phyloP scores from a whole-genome alignment of 2,888 invertebrate species.

The Caenorhabditis japonica region DNA sequence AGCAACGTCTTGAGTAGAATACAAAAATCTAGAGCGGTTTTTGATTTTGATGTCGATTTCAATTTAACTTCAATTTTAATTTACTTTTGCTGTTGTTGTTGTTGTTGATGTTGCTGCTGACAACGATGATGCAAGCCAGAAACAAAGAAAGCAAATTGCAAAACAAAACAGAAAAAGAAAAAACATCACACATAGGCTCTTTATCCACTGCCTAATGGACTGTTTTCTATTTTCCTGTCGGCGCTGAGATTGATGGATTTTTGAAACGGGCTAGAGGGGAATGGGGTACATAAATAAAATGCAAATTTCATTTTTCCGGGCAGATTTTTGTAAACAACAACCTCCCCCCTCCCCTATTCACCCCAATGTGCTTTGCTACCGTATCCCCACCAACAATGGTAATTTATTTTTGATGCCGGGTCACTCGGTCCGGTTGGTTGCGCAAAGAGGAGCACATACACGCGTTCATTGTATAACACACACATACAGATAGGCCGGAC shows the following conservation, averaged over 20 bases:
- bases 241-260: constrained; percentile 31
- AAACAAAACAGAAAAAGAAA: too few species aligned
- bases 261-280: constrained; percentile 16
- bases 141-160: too few species aligned
- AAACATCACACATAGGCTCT: too few species aligned
- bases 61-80: too few species aligned
- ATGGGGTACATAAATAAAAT: constrained; percentile 31
- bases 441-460: constrained; percentile 31
- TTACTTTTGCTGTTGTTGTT: too few species aligned
- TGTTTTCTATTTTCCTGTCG: constrained; percentile 9
- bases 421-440: constrained; percentile 41
- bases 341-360: background rate
- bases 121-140: constrained; percentile 1
- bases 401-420: constrained; percentile 34
- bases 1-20: too few species aligned
- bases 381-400: constrained; percentile 22
- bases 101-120: constrained; percentile 15
- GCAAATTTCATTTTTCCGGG: constrained; percentile 33
- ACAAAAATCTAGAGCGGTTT: too few species aligned
- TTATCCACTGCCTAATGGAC: constrained; percentile 22
- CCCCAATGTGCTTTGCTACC: constrained; percentile 11
- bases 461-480: too few species aligned
- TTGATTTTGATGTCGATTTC: too few species aligned
- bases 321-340: constrained; percentile 32
- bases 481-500: too few species aligned